phyloP scores from a whole-genome alignment of 1,140 invertebrate genomes.

The Hyles euphorbiae region DNA sequence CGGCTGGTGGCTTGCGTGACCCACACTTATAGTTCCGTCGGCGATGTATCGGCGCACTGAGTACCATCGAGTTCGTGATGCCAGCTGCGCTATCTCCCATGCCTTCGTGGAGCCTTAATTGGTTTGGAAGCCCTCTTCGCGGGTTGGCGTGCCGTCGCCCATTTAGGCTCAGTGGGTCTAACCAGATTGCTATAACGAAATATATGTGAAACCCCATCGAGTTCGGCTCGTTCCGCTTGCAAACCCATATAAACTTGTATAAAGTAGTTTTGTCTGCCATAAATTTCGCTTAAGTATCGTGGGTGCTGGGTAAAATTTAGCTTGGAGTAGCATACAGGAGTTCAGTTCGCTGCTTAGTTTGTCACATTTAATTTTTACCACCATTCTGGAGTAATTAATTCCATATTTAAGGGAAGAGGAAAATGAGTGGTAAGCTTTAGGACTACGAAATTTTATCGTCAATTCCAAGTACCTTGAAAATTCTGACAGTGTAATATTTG shows the following conservation, averaged over 20 bases:
- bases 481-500: too few relatives aligned
- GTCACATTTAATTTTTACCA: too few relatives aligned
- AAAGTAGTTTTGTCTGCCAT: constrained; percentile 39
- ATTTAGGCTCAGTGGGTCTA: constrained; percentile 64
- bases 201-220: constrained; percentile 62
- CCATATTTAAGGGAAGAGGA: too few relatives aligned
- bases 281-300: constrained; percentile 46
- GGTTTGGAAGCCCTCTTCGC: constrained; percentile 71
- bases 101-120: constrained; percentile 70
- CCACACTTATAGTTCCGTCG: constrained; percentile 47
- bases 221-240: constrained; percentile 38
- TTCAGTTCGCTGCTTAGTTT: too few relatives aligned
- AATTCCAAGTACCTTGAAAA: too few relatives aligned
- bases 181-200: constrained; percentile 70
- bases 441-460: too few relatives aligned
- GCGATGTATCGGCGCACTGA: constrained; percentile 48
- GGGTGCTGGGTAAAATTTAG: constrained; percentile 37
- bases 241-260: constrained; percentile 31
- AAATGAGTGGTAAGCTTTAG: too few relatives aligned
- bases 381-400: too few relatives aligned
- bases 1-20: constrained; percentile 46
- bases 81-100: constrained; percentile 64
- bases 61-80: constrained; percentile 70
- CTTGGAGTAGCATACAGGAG: too few relatives aligned
- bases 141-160: constrained; percentile 55